A percentile compares a stretch with the other conserved stretches of the same genome.
Evolutionary conservation across 2,888 invertebrate genomes (phyloP).

Genomic region (Drosophila birchii): DNA sequence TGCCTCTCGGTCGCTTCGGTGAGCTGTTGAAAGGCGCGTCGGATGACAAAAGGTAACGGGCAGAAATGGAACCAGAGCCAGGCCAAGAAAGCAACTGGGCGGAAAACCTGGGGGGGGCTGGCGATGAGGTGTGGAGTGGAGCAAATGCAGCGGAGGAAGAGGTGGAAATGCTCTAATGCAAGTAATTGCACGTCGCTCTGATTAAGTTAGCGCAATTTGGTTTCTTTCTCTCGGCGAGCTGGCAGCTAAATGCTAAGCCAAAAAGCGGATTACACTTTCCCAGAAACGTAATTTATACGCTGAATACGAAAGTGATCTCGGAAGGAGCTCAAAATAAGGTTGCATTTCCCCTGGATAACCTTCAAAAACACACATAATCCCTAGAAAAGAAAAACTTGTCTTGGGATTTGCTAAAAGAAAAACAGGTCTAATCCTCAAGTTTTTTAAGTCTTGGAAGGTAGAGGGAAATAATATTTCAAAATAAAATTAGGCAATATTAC

Average conservation of each 20-base stretch:
- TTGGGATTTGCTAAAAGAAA: background rate
- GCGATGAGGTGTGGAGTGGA: constrained; percentile 5
- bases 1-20: constrained; percentile 46
- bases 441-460: background rate
- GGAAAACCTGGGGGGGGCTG: constrained; percentile 17
- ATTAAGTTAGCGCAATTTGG: constrained; percentile 70
- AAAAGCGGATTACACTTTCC: constrained; percentile 71
- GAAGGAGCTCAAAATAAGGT: background rate
- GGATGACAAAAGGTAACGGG: constrained; percentile 72
- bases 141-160: constrained; percentile 38
- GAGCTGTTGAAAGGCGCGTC: constrained; percentile 69
- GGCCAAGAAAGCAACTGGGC: constrained; percentile 32
- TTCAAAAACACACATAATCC: constrained; percentile 3
- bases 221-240: constrained; percentile 39
- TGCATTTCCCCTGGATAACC: constrained; percentile 3
- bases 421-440: background rate
- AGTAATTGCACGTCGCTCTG: constrained; percentile 78
- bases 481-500: too few relatives aligned
- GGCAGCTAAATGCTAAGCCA: constrained; percentile 66
- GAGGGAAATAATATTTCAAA: too few relatives aligned
- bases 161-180: constrained; percentile 66
- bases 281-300: constrained; percentile 66
- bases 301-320: constrained; percentile 65
- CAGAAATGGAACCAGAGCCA: constrained; percentile 9
- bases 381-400: background rate